Evolutionary conservation across 2,797 vertebrate species (phyloP).

Genomic region (Morus bassanus): DNA sequence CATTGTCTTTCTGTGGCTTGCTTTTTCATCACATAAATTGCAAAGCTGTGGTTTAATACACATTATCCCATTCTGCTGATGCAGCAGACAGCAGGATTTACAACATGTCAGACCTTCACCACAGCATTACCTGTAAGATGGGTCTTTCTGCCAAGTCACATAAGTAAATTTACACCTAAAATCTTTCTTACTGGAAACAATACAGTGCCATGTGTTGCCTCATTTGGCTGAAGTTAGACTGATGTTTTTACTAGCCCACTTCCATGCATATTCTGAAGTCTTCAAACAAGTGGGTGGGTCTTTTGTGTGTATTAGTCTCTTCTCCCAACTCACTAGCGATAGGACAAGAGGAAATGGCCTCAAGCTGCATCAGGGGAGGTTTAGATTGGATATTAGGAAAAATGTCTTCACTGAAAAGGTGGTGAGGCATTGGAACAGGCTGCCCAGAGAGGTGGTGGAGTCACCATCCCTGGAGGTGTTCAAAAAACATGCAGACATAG

Average conservation of each 20-base stretch:
- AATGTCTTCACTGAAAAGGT: too few species aligned
- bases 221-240: not conserved
- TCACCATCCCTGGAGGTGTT: too few species aligned
- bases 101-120: not conserved
- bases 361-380: too few species aligned
- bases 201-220: not conserved
- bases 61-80: not conserved
- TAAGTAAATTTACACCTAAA: not conserved
- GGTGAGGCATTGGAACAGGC: too few species aligned
- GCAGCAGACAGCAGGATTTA: conserved; percentile 8
- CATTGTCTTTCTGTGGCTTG: not conserved
- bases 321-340: too few species aligned
- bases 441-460: too few species aligned
- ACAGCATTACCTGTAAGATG: not conserved
- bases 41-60: not conserved
- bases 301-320: too few species aligned
- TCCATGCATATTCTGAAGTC: not conserved
- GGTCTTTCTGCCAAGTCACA: not conserved
- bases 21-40: conserved; percentile 3
- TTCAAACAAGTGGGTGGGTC: not conserved
- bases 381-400: too few species aligned
- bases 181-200: not conserved
- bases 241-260: not conserved
- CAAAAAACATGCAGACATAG: too few species aligned
- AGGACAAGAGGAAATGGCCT: too few species aligned